phyloP scores from a whole-genome alignment of 2,888 invertebrate genomes.

The Bursaphelenchus okinawaensis region DNA sequence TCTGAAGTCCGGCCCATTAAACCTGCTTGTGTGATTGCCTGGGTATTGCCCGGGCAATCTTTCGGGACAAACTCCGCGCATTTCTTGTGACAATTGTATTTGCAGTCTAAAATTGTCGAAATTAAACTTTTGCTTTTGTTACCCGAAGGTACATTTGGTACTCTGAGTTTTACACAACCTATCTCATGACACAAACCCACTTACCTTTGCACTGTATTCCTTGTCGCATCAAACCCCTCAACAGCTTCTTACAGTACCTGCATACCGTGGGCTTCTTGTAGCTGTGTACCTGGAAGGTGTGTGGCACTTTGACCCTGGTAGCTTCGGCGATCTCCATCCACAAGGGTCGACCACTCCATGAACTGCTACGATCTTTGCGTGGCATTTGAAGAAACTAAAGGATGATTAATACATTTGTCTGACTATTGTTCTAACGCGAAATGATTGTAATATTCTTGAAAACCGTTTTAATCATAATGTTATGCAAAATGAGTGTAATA shows the following conservation, averaged over 20 bases:
- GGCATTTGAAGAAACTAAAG: conserved; percentile 57
- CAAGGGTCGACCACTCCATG: conserved; percentile 66
- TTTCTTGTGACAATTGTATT: conserved; percentile 90
- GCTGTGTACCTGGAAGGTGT: conserved; percentile 69
- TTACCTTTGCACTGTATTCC: conserved; percentile 85
- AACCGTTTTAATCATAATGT: too few relatives aligned
- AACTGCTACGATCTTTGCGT: conserved; percentile 54
- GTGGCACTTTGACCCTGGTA: conserved; percentile 61
- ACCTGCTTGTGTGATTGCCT: conserved; percentile 31
- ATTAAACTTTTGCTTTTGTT: not conserved
- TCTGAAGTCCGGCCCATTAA: conserved; percentile 34
- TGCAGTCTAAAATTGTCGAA: conserved; percentile 67
- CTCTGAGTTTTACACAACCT: not conserved
- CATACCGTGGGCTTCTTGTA: conserved; percentile 95
- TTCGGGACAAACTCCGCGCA: conserved; percentile 63
- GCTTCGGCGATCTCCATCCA: conserved; percentile 72
- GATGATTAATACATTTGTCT: not conserved
- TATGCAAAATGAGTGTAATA: too few relatives aligned
- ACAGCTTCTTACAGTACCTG: conserved; percentile 86
- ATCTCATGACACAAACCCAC: not conserved
- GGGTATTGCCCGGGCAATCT: conserved; percentile 53
- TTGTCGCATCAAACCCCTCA: conserved; percentile 84
- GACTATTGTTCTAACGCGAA: too few relatives aligned
- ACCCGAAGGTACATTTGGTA: not conserved
- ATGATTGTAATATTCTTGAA: too few relatives aligned